Evolutionary conservation across 2,113 vertebrate species (phyloP), one percentile per base, ranked within the genome.

Genomic region (Rana temporaria): DNA sequence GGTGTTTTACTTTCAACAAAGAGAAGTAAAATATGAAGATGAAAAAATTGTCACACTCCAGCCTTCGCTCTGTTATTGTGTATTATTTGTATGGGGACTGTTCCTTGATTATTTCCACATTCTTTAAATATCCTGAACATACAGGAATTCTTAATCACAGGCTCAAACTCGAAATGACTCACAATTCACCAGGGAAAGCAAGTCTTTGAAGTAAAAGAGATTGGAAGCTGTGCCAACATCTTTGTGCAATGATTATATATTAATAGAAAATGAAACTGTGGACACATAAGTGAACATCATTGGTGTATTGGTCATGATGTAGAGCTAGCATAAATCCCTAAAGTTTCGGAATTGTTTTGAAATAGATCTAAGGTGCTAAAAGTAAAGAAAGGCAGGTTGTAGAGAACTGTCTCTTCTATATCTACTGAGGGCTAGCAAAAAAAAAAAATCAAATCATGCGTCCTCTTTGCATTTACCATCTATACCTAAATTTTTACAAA

Each of bases 111-210:
- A 78, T 56, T 78, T 78, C 60, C 42, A 78, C 62, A 52, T 55
- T 53, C 60, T 78, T 59, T 59, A n/a, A 77, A 63, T 63, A 77
- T 64, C 57, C 74, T 64, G 57, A 32, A 74, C 32, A 74, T 55
- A 74, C 57, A 74, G 60, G 57, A 77, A 77, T 63, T 32, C 60
- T 77, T 60, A 77, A 77, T 64, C 74, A 64, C 34, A 77, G 74
- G 59, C 59, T 20, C 19, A 55, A 32, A 66, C 63, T 30, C 66
- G 63, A 42, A 34, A 24, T 67, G 76, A 78, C 62, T 78, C 76
- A 65, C 56, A 38, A 42, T 65, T 66, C 63, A 56, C 48, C 55
- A 52, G 63, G 48, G 64, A 66, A 56, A 67, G 38, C 26, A 32
- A 20, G 48, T 26, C 76, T 67, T 78, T 78, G 64, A 66, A 77